phyloP scores from a whole-genome alignment of 2,888 invertebrate genomes.

The Leptinotarsa peninsularis region DNA sequence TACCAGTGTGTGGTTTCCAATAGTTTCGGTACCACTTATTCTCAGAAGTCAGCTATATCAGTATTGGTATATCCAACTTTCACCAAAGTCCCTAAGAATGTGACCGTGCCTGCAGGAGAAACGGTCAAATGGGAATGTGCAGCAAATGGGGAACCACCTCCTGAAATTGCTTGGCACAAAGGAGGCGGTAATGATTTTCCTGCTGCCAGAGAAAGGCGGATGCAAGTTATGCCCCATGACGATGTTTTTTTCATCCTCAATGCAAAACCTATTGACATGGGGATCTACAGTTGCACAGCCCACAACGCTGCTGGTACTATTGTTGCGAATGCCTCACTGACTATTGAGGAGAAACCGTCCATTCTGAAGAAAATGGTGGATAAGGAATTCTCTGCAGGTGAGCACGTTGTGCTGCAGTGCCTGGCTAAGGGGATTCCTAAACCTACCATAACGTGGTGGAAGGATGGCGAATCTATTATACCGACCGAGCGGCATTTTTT shows the following conservation, averaged over 20 bases:
- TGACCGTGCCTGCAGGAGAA: constrained; percentile 86
- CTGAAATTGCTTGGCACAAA: constrained; percentile 91
- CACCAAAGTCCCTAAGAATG: constrained; percentile 84
- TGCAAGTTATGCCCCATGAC: constrained; percentile 93
- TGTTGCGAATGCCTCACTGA: constrained; percentile 86
- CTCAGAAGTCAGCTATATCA: constrained; percentile 85
- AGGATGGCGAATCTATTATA: constrained; percentile 80
- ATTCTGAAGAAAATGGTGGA: constrained; percentile 88
- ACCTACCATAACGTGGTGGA: constrained; percentile 85
- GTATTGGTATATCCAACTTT: constrained; percentile 91
- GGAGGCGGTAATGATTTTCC: constrained; percentile 95
- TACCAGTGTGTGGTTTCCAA: constrained; percentile 95
- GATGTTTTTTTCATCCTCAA: constrained; percentile 94
- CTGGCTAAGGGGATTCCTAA: constrained; percentile 86
- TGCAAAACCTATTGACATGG: constrained; percentile 89
- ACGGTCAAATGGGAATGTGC: constrained; percentile 92
- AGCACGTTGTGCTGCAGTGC: constrained; percentile 89
- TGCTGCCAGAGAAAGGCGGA: constrained; percentile 90
- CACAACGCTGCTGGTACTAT: constrained; percentile 84
- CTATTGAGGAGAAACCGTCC: constrained; percentile 87
- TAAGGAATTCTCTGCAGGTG: constrained; percentile 84
- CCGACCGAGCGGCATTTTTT: constrained; percentile 87
- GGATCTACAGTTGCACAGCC: constrained; percentile 93
- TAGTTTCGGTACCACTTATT: constrained; percentile 89
- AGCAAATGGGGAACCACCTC: constrained; percentile 88